Evolutionary conservation across 2,113 vertebrate species (phyloP).

Genomic region (Vidua macroura): DNA sequence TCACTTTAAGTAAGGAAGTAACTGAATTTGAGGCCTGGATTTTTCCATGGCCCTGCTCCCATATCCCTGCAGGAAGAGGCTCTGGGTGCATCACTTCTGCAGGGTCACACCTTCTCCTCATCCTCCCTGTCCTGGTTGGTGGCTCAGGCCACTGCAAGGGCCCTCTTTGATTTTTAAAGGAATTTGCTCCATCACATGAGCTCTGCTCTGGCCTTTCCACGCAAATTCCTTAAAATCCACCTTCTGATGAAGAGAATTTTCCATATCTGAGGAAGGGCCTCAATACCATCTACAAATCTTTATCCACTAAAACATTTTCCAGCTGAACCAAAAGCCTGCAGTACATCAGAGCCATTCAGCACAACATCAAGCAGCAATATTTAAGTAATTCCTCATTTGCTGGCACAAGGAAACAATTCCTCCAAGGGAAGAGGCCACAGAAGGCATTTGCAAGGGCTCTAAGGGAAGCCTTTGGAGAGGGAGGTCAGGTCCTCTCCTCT

Average conservation of each 20-base stretch:
- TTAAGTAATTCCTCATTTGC: conserved; percentile 41
- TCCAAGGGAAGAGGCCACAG: background rate
- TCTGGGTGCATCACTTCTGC: background rate
- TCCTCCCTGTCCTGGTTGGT: background rate
- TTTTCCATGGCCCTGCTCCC: background rate
- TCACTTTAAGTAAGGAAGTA: background rate
- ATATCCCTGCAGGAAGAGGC: background rate
- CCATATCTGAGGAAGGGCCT: background rate
- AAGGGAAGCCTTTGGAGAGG: background rate
- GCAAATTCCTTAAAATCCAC: background rate
- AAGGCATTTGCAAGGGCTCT: background rate
- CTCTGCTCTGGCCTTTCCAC: background rate
- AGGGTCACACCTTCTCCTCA: background rate
- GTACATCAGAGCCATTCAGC: background rate
- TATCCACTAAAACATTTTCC: background rate
- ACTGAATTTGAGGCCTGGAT: background rate
- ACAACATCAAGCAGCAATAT: background rate
- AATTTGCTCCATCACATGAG: background rate
- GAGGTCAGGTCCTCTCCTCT: background rate
- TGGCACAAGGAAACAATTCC: conserved; percentile 22
- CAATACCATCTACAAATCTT: background rate
- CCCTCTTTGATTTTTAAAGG: background rate
- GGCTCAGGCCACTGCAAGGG: background rate
- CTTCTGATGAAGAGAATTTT: background rate
- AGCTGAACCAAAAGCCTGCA: conserved; percentile 8